Evolutionary conservation across 2,888 invertebrate species (phyloP), one percentile per base, ranked within the genome.

Genomic region (Oscheius sp.): DNA sequence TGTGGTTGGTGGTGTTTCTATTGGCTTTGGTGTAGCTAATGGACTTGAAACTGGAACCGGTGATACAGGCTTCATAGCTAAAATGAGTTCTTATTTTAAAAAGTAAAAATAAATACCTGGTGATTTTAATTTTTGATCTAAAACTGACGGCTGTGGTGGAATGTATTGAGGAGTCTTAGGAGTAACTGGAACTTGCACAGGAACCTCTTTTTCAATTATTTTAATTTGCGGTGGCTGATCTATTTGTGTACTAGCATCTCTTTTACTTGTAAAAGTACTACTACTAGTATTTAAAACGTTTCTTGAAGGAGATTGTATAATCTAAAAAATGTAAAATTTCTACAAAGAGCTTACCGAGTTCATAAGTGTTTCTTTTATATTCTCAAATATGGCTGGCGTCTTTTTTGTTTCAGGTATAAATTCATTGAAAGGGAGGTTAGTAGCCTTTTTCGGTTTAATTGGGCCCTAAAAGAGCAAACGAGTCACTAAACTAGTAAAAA

Each of bases 141-240:
- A 37, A 8, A 37, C 8, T 10, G 8, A 10, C 15, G 37, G 8
- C 15, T 10, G 15, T 10, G 37, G 15, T 37, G 8, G 8, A 37
- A 37, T 10, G 15, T 8, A 37, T 37, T 37, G 37, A 10, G 37
- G 37, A 37, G 37, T 37, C 8, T 8, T 37, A 10, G 37, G 37
- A 17, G 46, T 45, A 45, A 45, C 37, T 17, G 46, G 46, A 10
- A 8, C 20, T 10, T 45, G 20, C 46, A 58, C 39, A 20, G 10
- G 27, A 39, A 61, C 29, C 17, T 42, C 45, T 42, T 61, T 61
- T 42, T 61, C 61, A n/a, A 61, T 27, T 31, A 61, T 61, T 20
- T 61, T 42, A 29, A 61, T 45, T 31, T 61, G 61, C 3, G 45
- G 45, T 12, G 61, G 61, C 17, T 20, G 25, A 27, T 61, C 61